Percentiles rank a stretch among this genome's conserved stretches.
Evolutionary conservation across 2,888 invertebrate species (phyloP).

Genomic region (Galeopsomyia nigrocyanea): DNA sequence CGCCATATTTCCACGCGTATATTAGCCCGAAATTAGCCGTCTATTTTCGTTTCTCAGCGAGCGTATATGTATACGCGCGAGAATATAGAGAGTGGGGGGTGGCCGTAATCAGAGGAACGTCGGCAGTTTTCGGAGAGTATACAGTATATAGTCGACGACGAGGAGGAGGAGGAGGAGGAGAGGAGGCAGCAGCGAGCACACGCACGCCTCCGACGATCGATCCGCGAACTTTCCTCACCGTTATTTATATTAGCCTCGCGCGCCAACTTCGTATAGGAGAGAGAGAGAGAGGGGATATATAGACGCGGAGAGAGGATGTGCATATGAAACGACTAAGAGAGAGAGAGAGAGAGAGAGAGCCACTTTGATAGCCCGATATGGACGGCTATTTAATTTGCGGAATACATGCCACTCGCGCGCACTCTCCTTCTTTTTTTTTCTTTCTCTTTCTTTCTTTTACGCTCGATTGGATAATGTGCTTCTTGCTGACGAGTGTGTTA

Average conservation of each 20-base stretch:
- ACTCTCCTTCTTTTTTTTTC: no score
- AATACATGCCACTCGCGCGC: constrained; percentile 15
- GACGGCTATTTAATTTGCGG: constrained; percentile 39
- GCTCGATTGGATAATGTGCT: background rate
- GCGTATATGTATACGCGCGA: constrained; percentile 7
- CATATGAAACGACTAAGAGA: background rate
- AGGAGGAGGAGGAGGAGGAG: no score
- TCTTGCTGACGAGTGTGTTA: constrained; percentile 9
- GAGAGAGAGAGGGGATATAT: background rate
- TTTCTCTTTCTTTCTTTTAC: background rate
- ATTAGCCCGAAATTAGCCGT: constrained; percentile 21
- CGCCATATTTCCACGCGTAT: background rate
- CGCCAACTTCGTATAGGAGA: background rate
- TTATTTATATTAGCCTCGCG: constrained; percentile 25
- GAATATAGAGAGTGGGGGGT: background rate
- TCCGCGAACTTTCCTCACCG: constrained; percentile 27
- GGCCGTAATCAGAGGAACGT: constrained; percentile 24
- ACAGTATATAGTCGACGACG: background rate
- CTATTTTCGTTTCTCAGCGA: constrained; percentile 19
- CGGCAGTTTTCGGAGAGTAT: constrained; percentile 17
- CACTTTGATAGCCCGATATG: constrained; percentile 8
- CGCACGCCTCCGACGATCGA: constrained; percentile 33
- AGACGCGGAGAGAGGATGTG: background rate
- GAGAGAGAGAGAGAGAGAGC: background rate
- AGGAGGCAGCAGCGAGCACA: constrained; percentile 13